Base-by-base conservation (phyloP, 2,888 invertebrate genomes). In the Psylliodes chrysocephalus region DNA sequence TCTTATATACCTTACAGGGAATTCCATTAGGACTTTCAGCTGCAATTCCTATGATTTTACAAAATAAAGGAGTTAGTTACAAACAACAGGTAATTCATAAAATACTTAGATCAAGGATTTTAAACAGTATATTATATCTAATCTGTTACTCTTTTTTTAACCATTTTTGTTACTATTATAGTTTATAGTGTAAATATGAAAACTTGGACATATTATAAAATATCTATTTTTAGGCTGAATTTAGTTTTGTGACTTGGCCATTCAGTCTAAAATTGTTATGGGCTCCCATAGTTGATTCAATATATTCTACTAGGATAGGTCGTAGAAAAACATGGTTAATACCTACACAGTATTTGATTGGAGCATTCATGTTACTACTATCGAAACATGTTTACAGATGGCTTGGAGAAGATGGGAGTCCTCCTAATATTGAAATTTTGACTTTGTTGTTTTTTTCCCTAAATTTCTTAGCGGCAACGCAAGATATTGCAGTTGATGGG, bases 401-500 rank as follows among this genome's bases (percentile, higher is more conserved):
- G 90, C 83, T 97, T 47, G 94, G 93, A 0, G 86, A 88, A 2
- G 85, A 87, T 42, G 78, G 67, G 1, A 75, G 69, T 0, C 71
- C 75, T 22, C 93, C 94, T 0, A 90, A 92, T 75, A 92, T 95
- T 72, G 87, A 85, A 61, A 81, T 91, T 51, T 85, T 99, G 19
- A 98, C 98, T 0, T 77, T 88, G 10, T 85, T 95, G 63, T 99
- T 99, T 84, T 93, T 98, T 80, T 85, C 89, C 59, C 85, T 99
- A 1, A 98, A 98, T 79, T 97, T 98, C 78, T 85, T 99, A 74
- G 98, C 98, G 3, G 98, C 99, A 1, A 99, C 99, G 1, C 99
- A 99, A 85, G 99, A 99, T 82, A 98, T 99, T 77, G 98, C 97
- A 12, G 98, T 99, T 0, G 99, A 99, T 85, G 99, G 99, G 17